Evolutionary conservation across 2,888 invertebrate genomes (phyloP), one percentile per base, ranked within the genome.

Genomic region (Julus scanicus): DNA sequence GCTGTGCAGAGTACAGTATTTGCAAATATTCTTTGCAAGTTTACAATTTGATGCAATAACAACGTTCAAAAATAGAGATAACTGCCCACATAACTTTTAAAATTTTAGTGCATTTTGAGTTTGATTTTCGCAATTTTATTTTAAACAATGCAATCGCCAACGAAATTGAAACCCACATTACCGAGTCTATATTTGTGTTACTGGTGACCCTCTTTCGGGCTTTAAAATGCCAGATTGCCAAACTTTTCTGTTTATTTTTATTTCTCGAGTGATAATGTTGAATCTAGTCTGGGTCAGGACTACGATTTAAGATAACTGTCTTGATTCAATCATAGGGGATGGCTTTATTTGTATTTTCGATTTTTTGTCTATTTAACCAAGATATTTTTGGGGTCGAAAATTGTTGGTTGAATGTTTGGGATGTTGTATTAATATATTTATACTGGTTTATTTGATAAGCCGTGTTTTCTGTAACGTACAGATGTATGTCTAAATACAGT

Each of bases 261-360:
- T 37, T 11, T 37, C 37, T 20, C 11, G 29, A 80, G 13, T 80
- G 80, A 37, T 37, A 80, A 8, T 6, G 20, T 80, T 80, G 29
- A 29, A 80, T 80, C 80, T 80, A 80, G 80, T 80, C 80, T 80
- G 80, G 37, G 80, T 80, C 37, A 80, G 80, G 80, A 5, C 1
- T 13, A 80, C 2, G 13, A 37, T n/a, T 17, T 63, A 17, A n/a
- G 63, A 63, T 63, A 63, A 17, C 5, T 63, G 29, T 80, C 20
- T 37, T 37, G 37, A 29, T 13, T 29, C 80, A 37, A 80, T 80
- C 80, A 80, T 13, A 13, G 0, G 29, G 29, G 80, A 80, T 80
- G 80, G 37, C 71, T 29, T 71, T 53, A 37, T 80, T 9, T 37
- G 37, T 80, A 29, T 80, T 80, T 80, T 80, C 9, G 37, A 37